Evolutionary conservation across 2,888 invertebrate species (phyloP), one percentile per base, ranked within the genome.

Genomic region (Cephus pulcher): DNA sequence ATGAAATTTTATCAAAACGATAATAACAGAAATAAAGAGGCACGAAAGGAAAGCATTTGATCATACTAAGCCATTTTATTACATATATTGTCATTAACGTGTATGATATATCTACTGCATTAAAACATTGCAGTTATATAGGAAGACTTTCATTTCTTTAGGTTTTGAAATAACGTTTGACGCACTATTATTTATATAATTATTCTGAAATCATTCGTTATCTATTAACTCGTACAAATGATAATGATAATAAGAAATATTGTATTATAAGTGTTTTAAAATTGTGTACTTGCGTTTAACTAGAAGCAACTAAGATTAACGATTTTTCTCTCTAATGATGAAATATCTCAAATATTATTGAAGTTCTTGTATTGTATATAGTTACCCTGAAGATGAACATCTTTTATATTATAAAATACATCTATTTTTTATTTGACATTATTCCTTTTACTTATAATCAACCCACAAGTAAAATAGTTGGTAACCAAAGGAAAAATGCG

Each of bases 1-100:
- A 92, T 77, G 83, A 85, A 71, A 71, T 71, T 9, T 56, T 56
- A 15, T 56, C 56, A 23, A 56, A 56, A 23, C 56, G 2, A 23
- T 23, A 40, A 40, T 23, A 1, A 56, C 23, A 56, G 1, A 2
- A 23, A 56, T 56, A 23, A 23, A 56, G 23, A 23, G 23, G 23
- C 9, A 6, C 1, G 9, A 23, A 56, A 56, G 56, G 9, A 56
- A 23, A 23, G 56, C 15, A 56, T 56, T 56, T 56, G 9, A 23
- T 23, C 9, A 1, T 56, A 56, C 23, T 56, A 23, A 56, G 23
- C 56, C 23, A 23, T 23, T 56, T 40, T 2, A 56, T 56, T 23
- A 56, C 40, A 23, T 56, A 40, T 6, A 56, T 56, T 56, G 15
- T 23, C 9, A 56, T 23, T 0, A 56, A 56, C 23, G 1, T 56